phyloP scores from a whole-genome alignment of 2,113 vertebrate species.

The Anolis sagrei region DNA sequence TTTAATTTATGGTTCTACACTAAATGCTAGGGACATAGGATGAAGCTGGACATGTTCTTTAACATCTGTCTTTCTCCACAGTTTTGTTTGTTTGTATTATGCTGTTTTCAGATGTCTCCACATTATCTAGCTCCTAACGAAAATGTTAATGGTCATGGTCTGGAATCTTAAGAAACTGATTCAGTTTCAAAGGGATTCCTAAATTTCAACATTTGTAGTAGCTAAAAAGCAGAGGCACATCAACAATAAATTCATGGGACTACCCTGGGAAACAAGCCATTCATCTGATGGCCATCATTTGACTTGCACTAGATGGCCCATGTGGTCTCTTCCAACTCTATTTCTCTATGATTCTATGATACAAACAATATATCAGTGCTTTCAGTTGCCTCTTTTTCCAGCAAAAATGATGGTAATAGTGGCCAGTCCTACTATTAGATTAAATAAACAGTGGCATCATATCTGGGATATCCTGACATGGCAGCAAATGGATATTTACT shows the following conservation, averaged over 20 bases:
- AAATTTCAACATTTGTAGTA: neutral
- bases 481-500: neutral
- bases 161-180: neutral
- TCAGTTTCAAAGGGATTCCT: neutral
- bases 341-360: no score
- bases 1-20: rapidly evolving
- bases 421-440: no score
- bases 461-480: neutral
- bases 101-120: neutral
- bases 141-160: neutral
- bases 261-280: neutral
- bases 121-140: neutral
- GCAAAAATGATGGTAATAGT: no score
- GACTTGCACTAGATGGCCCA: neutral
- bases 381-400: no score
- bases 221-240: neutral
- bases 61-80: neutral
- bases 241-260: neutral
- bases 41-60: neutral
- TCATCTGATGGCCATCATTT: neutral
- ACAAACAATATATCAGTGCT: neutral
- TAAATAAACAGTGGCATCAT: no score
- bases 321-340: no score
- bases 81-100: no score
- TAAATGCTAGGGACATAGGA: neutral